Conservation (phyloP, 2,113 vertebrate genomes). For the Romanogobio albipinnatus region DNA sequence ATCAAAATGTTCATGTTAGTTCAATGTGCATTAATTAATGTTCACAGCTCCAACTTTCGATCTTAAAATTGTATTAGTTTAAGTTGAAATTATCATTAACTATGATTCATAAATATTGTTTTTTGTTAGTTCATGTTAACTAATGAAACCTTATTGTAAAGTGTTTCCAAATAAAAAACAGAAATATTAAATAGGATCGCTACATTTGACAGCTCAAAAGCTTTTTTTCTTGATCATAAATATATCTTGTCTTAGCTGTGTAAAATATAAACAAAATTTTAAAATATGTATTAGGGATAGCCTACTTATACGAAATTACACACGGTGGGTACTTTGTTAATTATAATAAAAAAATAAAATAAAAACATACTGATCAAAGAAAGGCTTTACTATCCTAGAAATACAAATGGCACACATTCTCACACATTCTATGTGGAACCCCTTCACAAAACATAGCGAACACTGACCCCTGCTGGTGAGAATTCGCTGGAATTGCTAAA, state of each 20-base stretch:
- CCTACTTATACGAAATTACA: background rate
- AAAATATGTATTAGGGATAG: too few relatives aligned
- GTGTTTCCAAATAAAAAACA: background rate
- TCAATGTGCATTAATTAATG: too few relatives aligned
- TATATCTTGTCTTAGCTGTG: background rate
- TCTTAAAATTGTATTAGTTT: too few relatives aligned
- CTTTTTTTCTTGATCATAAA: background rate
- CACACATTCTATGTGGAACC: background rate
- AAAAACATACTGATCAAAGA: background rate
- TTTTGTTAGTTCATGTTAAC: too few relatives aligned
- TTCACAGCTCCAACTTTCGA: too few relatives aligned
- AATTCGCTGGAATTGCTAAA: background rate
- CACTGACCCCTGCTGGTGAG: slow-evolving; percentile 43
- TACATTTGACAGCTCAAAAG: background rate
- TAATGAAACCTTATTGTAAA: too few relatives aligned
- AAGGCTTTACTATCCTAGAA: background rate
- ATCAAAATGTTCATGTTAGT: too few relatives aligned
- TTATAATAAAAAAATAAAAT: too few relatives aligned
- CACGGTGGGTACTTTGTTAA: background rate
- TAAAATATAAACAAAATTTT: too few relatives aligned
- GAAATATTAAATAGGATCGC: background rate
- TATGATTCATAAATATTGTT: too few relatives aligned
- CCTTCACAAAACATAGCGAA: slow-evolving; percentile 18
- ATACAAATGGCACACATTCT: background rate
- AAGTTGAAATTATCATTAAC: too few relatives aligned